Conservation (phyloP, 30 jellyfish, hydroid and myxozoan species). For the Aurelia aurita complex sp. Pacific region DNA sequence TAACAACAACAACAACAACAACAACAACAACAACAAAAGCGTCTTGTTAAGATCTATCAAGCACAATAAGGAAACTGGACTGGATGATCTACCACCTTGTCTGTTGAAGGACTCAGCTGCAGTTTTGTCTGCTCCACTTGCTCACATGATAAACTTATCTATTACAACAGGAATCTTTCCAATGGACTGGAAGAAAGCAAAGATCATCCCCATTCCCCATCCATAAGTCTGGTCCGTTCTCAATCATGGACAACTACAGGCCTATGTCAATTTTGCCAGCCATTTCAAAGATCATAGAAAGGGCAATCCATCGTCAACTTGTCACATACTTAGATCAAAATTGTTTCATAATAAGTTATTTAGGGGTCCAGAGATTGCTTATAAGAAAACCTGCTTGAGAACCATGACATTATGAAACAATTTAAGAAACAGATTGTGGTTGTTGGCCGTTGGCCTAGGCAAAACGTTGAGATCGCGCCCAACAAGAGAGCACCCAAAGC, state of each 20-base stretch:
- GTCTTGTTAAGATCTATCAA: background rate
- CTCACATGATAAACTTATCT: constrained; percentile 54
- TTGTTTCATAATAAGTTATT: background rate
- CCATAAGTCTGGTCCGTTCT: background rate
- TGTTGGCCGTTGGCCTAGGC: too few relatives aligned
- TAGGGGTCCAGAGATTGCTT: too few relatives aligned
- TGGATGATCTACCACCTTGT: constrained; percentile 65
- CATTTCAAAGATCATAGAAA: too few relatives aligned
- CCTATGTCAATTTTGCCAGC: too few relatives aligned
- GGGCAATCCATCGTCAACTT: constrained; percentile 26
- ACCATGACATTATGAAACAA: too few relatives aligned
- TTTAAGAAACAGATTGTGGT: too few relatives aligned
- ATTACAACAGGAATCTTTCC: constrained; percentile 59
- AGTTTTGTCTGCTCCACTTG: constrained; percentile 38
- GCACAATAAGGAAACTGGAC: constrained; percentile 50
- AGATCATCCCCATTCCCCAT: constrained; percentile 48
- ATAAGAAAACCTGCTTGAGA: too few relatives aligned
- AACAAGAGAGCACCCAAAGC: too few relatives aligned
- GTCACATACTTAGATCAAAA: constrained; percentile 40
- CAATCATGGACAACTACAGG: too few relatives aligned
- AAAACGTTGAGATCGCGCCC: too few relatives aligned
- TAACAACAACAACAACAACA: too few relatives aligned
- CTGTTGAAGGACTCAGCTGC: constrained; percentile 34
- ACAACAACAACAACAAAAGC: too few relatives aligned
- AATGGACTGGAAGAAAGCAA: constrained; percentile 71